Base-by-base conservation (phyloP, 2,113 vertebrate genomes). In the Hepsetus odoe region DNA sequence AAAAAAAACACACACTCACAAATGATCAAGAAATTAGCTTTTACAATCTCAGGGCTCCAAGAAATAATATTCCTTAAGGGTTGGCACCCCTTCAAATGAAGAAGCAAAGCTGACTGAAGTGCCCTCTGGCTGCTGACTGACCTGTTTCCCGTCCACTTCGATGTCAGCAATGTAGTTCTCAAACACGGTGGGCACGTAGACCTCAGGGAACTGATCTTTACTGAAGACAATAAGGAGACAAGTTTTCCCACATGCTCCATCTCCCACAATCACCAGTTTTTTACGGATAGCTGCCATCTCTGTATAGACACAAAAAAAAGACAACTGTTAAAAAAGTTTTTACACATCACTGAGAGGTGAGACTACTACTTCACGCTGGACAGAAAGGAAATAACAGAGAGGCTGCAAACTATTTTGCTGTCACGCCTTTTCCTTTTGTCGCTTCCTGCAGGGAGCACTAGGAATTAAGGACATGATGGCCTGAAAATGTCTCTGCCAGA, bases 161-260 rank as follows among this genome's bases (percentile, higher is more conserved):
- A 99, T 99, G 90, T 99, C 98, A 0, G 97, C 97, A 0, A 99
- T 98, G 91, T 99, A 99, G 94, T 99, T 99, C 90, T 99, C 98
- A 0, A 99, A 99, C 74, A 99, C 98, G 0, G 98, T 99, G 12
- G 98, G 98, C 44, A 99, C 97, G 0, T 99, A 99, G 78, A 99
- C 98, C 74, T 99, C 98, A 0, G 97, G 98, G 88, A 99, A 99
- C 91, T 98, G 97, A 81, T 99, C 97, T 80, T 99, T 98, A 85
- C 97, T 99, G 93, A 99, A 99, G 66, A 99, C 97, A 0, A 99
- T 99, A 72, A 99, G 94, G 69, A 99, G 95, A 67, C 97, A 99
- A 1, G 97, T 99, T 85, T 99, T 99, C 0, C 97, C 97, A 0
- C 97, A 99, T 0, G 97, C 97, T 7, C 98, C 97, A 1, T 99